Evolutionary conservation across 2,888 invertebrate genomes (phyloP).

Genomic region (Drosophila infuscata): DNA sequence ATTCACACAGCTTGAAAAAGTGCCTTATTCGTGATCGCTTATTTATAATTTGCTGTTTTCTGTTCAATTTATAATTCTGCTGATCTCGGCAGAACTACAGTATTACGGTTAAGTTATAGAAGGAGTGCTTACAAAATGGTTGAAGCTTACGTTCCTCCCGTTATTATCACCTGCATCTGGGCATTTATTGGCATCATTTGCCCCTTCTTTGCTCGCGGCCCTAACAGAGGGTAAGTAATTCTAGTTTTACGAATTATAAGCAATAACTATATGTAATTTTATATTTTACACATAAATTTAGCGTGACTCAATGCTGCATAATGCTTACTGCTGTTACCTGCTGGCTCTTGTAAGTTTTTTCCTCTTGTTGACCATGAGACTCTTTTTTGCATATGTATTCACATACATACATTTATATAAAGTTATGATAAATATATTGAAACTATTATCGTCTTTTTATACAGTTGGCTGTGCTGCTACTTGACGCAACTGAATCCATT

Average conservation of each 20-base stretch:
- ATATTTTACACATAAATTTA: constrained; percentile 34
- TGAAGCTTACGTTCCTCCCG: constrained; percentile 79
- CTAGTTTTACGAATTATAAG: background rate
- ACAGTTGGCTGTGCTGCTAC: constrained; percentile 84
- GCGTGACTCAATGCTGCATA: constrained; percentile 83
- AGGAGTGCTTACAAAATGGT: constrained; percentile 70
- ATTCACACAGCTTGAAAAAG: constrained; percentile 63
- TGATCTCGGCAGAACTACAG: constrained; percentile 50
- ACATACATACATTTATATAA: background rate
- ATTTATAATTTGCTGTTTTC: constrained; percentile 40
- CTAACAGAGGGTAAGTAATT: constrained; percentile 82
- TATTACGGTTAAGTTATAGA: constrained; percentile 45
- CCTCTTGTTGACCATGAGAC: constrained; percentile 21
- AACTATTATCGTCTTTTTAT: constrained; percentile 32
- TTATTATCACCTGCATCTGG: constrained; percentile 82
- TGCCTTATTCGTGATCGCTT: constrained; percentile 65
- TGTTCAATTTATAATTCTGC: constrained; percentile 32
- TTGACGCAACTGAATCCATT: constrained; percentile 84
- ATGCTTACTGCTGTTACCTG: constrained; percentile 84
- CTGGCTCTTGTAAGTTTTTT: constrained; percentile 83
- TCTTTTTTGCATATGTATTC: background rate
- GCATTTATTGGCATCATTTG: constrained; percentile 82
- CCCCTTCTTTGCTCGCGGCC: constrained; percentile 83
- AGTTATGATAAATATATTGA: constrained; percentile 2
- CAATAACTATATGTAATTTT: background rate